Conservation (phyloP, 2,888 invertebrate species). For the Ormyrus rosae region DNA sequence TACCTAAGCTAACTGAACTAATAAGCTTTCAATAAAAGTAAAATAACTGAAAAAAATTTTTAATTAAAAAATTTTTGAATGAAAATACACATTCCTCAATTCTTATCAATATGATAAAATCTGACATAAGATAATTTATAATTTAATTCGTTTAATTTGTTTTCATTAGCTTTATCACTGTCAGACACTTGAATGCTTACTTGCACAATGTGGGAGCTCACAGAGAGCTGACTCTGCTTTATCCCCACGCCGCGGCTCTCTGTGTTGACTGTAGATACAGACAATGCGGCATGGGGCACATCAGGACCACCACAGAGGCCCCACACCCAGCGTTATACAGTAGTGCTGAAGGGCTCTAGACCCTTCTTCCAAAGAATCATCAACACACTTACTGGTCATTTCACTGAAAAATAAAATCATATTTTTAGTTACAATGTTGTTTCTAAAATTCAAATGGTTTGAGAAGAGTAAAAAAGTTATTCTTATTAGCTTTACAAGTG, state of each 20-base stretch:
- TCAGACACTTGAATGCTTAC: conserved; percentile 64
- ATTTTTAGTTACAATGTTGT: background rate
- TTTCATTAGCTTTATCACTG: conserved; percentile 10
- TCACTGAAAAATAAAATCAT: conserved; percentile 64
- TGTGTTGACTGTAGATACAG: conserved; percentile 79
- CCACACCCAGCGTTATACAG: conserved; percentile 93
- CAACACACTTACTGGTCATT: conserved; percentile 71
- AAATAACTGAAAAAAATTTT: too few relatives aligned
- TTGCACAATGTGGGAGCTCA: conserved; percentile 77
- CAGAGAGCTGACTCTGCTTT: conserved; percentile 82
- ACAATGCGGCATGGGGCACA: conserved; percentile 93
- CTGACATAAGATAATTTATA: too few relatives aligned
- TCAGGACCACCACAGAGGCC: conserved; percentile 99
- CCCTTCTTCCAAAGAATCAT: conserved; percentile 70
- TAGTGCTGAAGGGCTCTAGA: conserved; percentile 75
- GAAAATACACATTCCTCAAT: too few relatives aligned
- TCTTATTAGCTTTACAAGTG: too few relatives aligned
- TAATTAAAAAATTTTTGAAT: too few relatives aligned
- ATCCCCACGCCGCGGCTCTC: conserved; percentile 85
- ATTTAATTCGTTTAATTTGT: background rate
- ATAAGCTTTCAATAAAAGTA: too few relatives aligned
- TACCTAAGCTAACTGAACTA: too few relatives aligned
- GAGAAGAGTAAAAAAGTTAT: too few relatives aligned
- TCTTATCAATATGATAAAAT: too few relatives aligned
- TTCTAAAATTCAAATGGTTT: too few relatives aligned